phyloP scores from a whole-genome alignment of 1,140 invertebrate genomes.

The Drosophila ficusphila region DNA sequence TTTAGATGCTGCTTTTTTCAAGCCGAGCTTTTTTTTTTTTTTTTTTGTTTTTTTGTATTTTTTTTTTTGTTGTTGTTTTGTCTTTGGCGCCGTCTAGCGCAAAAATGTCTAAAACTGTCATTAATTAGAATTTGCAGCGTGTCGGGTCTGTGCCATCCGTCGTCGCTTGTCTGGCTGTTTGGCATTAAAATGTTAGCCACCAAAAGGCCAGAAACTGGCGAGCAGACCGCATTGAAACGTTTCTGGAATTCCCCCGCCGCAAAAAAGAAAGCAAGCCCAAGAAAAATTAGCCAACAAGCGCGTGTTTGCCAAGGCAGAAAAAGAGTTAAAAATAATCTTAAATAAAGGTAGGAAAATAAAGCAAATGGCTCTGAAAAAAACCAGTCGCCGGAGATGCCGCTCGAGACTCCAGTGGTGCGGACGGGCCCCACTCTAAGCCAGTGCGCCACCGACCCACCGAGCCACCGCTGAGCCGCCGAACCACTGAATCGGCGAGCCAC shows the following conservation, averaged over 20 bases:
- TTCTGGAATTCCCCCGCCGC: conserved; percentile 64
- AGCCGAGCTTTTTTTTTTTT: conserved; percentile 6
- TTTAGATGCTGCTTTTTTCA: conserved; percentile 22
- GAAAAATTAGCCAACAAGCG: conserved; percentile 53
- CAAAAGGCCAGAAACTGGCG: conserved; percentile 13
- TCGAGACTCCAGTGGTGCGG: conserved; percentile 3
- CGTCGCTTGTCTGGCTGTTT: conserved; percentile 51
- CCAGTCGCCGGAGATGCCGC: conserved; percentile 40
- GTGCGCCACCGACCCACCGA: not conserved
- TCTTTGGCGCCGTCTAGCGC: conserved; percentile 63
- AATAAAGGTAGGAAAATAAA: conserved; percentile 48
- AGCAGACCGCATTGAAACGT: conserved; percentile 39
- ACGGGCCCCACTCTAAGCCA: conserved; percentile 40
- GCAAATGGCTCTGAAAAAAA: conserved; percentile 42
- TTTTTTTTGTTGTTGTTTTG: conserved; percentile 30
- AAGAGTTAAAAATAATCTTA: conserved; percentile 51
- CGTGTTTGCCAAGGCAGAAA: conserved; percentile 57
- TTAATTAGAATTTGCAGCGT: conserved; percentile 66
- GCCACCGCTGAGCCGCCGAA: conserved; percentile 2
- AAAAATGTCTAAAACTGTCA: conserved; percentile 60
- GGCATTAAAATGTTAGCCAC: conserved; percentile 43
- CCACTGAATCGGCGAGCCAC: not conserved
- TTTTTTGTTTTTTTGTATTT: conserved; percentile 21
- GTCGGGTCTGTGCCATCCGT: conserved; percentile 38
- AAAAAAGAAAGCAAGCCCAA: conserved; percentile 52